Percentiles rank a stretch among this genome's conserved stretches.
These are phyloP conservation scores for Drosophila robusta DNA, from an alignment of 2,888 invertebrate species.

Conservation along the genomic window DNA sequence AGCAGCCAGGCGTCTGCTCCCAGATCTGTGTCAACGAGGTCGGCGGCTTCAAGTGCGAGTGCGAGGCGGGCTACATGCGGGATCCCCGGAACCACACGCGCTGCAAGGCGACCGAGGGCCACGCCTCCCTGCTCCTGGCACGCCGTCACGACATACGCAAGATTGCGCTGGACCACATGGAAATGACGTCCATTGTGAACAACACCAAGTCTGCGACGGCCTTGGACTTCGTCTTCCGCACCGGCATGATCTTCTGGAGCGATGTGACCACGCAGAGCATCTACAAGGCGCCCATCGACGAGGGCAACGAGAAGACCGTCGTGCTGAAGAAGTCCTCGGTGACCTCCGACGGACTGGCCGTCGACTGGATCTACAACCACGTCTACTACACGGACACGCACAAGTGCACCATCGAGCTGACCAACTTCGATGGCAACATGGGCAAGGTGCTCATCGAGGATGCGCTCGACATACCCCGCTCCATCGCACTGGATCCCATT, in stretches of 20 bases:
- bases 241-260: slow-evolving; percentile 98
- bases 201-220: slow-evolving; percentile 96
- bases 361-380: slow-evolving; percentile 99
- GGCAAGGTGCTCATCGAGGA: slow-evolving; percentile 94
- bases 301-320: slow-evolving; percentile 93
- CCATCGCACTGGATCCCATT: slow-evolving; percentile 96
- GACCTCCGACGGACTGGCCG: slow-evolving; percentile 97
- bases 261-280: slow-evolving; percentile 97
- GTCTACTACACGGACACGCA: slow-evolving; percentile 99
- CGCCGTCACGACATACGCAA: slow-evolving; percentile 96
- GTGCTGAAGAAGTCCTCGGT: slow-evolving; percentile 94
- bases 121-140: slow-evolving; percentile 95
- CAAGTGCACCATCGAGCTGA: slow-evolving; percentile 95
- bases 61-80: slow-evolving; percentile 93
- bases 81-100: slow-evolving; percentile 93
- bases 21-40: slow-evolving; percentile 96
- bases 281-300: slow-evolving; percentile 97
- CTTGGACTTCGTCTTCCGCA: slow-evolving; percentile 96
- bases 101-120: slow-evolving; percentile 96
- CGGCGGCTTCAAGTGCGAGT: slow-evolving; percentile 97
- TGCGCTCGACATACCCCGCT: slow-evolving; percentile 95
- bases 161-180: slow-evolving; percentile 95
- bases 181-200: slow-evolving; percentile 96
- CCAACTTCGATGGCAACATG: slow-evolving; percentile 97
- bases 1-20: slow-evolving; percentile 95